Conservation (phyloP, 1,140 invertebrate genomes). For the Homalodisca vitripennis region DNA sequence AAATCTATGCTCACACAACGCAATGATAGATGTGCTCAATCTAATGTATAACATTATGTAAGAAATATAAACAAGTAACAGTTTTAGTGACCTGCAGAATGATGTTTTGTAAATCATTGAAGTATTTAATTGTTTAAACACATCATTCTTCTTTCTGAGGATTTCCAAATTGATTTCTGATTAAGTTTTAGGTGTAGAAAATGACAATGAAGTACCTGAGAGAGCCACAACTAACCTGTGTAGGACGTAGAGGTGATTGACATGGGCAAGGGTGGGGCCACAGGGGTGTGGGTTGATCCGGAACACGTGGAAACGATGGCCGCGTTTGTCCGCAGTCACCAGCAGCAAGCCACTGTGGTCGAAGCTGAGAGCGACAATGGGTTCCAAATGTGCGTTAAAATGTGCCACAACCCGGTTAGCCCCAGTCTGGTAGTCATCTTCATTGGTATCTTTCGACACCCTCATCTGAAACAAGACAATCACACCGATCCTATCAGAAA, state of each 20-base stretch:
- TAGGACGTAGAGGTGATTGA: slow-evolving; percentile 95
- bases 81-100: no score
- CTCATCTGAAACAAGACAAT: slow-evolving; percentile 35
- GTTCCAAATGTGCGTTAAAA: slow-evolving; percentile 91
- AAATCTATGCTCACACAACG: no score
- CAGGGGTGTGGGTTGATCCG: slow-evolving; percentile 90
- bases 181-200: no score
- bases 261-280: slow-evolving; percentile 80
- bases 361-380: slow-evolving; percentile 88
- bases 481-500: no score
- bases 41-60: no score
- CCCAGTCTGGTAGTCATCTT: slow-evolving; percentile 13
- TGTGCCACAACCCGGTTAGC: slow-evolving; percentile 62
- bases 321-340: slow-evolving; percentile 89
- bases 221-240: slow-evolving; percentile 71
- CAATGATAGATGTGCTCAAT: no score
- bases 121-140: no score
- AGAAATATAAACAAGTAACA: no score
- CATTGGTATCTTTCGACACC: slow-evolving; percentile 31
- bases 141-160: no score
- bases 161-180: no score
- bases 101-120: no score
- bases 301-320: slow-evolving; percentile 96
- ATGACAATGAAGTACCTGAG: no score
- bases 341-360: slow-evolving; percentile 90